Evolutionary conservation across 1,140 invertebrate species (phyloP), one percentile per base, ranked within the genome.

Genomic region (Brachionus asplanchnoidis): DNA sequence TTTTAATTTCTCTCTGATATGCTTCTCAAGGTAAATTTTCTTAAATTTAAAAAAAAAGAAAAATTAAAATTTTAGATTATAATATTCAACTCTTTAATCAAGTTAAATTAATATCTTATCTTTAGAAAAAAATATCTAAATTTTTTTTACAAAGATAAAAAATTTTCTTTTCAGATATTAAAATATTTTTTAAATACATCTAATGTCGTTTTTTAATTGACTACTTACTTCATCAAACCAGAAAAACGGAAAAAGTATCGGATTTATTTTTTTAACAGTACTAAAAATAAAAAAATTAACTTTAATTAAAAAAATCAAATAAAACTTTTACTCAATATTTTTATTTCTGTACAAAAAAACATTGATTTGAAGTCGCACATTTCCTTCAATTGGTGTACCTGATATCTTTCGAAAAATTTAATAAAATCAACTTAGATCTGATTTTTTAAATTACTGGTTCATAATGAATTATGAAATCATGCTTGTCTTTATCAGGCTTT

Each of bases 221-320:
- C 3, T 28, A 28, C 36, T 80, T 53, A 80, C 79, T 23, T 82
- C 79, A 50, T 82, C 79, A 68, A 82, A 82, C 79, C 79, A 82
- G 60, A 82, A 60, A 40, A 82, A 9, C 8, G 79, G 79, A 56
- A 56, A 56, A 20, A 82, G 53, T 20, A 32, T 26, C 14, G 79
- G 53, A 11, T 60, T 65, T 1, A 82, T 46, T 3, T 14, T 60
- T 82, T 32, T 23, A 14, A 82, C 50, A 14, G 60, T 20, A 65
- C 79, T 60, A 36, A 5, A 8, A 40, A 60, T 28, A 23, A 68
- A 82, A n/a, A 28, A 44, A 40, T 28, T 42, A 40, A 32, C 7
- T 28, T 14, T 44, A 42, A 65, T 53, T 65, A 0, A 17, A 17
- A 44, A 40, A 44, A 82, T n/a, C 1, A 40, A 44, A 82, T n/a